These are phyloP conservation scores for Apamea crenata DNA, from an alignment of 2,888 invertebrate genomes.

Conservation along the genomic window DNA sequence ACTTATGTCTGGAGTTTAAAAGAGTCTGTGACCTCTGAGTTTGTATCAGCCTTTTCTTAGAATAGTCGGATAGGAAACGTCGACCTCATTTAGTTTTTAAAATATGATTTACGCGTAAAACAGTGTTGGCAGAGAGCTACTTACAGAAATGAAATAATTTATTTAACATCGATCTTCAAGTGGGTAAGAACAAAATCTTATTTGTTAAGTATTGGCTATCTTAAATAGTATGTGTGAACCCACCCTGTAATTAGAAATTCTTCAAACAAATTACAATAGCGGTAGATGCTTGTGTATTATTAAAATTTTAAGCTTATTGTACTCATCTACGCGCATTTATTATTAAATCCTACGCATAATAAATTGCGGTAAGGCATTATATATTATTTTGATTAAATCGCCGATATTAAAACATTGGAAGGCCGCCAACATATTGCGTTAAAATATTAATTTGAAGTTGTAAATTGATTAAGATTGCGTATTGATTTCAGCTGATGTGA, in stretches of 20 bases:
- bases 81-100: too few species aligned
- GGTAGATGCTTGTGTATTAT: not conserved
- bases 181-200: not conserved
- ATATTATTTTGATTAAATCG: slow-evolving; percentile 51
- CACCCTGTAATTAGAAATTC: not conserved
- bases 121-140: too few species aligned
- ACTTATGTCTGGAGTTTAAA: too few species aligned
- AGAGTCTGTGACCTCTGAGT: too few species aligned
- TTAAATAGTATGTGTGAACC: not conserved
- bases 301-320: not conserved
- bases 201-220: not conserved
- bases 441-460: slow-evolving; percentile 46
- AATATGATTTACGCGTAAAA: too few species aligned
- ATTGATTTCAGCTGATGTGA: slow-evolving; percentile 12
- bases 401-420: slow-evolving; percentile 43
- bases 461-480: slow-evolving; percentile 28
- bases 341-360: slow-evolving; percentile 33
- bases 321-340: slow-evolving; percentile 2
- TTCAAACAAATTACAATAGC: not conserved
- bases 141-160: too few species aligned
- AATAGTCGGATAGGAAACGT: too few species aligned
- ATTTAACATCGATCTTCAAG: too few species aligned
- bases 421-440: slow-evolving; percentile 45
- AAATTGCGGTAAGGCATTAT: slow-evolving; percentile 41
- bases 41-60: too few species aligned